Percentiles rank a stretch among this genome's conserved stretches.
Conservation (phyloP, 2,797 vertebrate genomes). For the Crocodylus rhombifer region DNA sequence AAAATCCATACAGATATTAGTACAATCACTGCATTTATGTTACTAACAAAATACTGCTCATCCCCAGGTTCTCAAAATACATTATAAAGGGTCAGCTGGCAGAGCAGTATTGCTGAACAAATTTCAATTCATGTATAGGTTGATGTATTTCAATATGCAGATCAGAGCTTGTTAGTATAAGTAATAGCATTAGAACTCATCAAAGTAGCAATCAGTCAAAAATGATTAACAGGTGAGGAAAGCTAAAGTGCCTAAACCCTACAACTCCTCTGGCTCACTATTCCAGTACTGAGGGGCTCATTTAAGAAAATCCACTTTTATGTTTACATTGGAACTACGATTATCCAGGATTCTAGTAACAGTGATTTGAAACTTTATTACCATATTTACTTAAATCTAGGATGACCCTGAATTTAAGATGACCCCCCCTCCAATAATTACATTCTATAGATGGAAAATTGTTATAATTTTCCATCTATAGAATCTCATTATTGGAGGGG, state of each 20-base stretch:
- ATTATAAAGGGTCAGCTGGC: neutral
- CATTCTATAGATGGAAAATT: too few relatives aligned
- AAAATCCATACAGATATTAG: rapidly evolving
- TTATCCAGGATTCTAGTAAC: rapidly evolving
- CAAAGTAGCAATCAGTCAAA: neutral
- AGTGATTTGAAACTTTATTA: rapidly evolving
- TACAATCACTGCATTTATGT: neutral
- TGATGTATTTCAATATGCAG: neutral
- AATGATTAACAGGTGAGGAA: neutral
- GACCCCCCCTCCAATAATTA: too few relatives aligned
- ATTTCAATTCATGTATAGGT: neutral
- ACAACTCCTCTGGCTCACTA: neutral
- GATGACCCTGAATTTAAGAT: too few relatives aligned
- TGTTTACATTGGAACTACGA: rapidly evolving
- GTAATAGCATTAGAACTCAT: neutral
- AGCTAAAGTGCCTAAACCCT: neutral
- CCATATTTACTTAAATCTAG: too few relatives aligned
- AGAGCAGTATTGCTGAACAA: rapidly evolving
- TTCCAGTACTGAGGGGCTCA: neutral
- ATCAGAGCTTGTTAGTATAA: neutral
- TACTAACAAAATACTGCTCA: neutral
- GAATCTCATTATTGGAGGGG: too few relatives aligned
- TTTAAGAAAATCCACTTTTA: neutral
- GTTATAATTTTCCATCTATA: too few relatives aligned
- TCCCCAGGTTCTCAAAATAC: neutral